A percentile compares a stretch with the other conserved stretches of the same genome.
phyloP scores from a whole-genome alignment of 2,797 vertebrate species.

The Sus cebifrons region DNA sequence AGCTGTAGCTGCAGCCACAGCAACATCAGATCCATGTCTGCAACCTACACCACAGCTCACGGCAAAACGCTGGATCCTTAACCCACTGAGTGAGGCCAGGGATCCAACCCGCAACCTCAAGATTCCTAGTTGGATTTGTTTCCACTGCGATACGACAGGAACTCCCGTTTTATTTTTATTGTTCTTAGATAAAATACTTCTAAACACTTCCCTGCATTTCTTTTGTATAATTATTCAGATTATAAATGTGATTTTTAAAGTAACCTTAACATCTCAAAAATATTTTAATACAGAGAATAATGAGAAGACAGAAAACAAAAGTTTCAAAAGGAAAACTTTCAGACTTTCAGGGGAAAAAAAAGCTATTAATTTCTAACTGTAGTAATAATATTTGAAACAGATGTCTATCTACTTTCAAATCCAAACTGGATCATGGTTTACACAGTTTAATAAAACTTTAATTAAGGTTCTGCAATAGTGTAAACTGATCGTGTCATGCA shows the following conservation, averaged over 20 bases:
- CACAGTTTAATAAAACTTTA: constrained; percentile 85
- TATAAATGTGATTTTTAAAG: constrained; percentile 53
- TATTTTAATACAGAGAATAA: constrained; percentile 3
- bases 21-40: too few relatives aligned
- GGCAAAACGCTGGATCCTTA: too few relatives aligned
- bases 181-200: background rate
- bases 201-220: background rate
- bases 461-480: constrained; percentile 80
- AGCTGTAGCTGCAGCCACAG: too few relatives aligned
- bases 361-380: constrained; percentile 67
- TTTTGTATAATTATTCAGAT: constrained; percentile 20
- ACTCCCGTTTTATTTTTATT: background rate
- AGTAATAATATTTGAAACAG: constrained; percentile 83
- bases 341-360: constrained; percentile 44
- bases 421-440: constrained; percentile 78
- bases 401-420: constrained; percentile 77
- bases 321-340: constrained; percentile 55
- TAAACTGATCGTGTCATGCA: constrained; percentile 82
- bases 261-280: constrained; percentile 42
- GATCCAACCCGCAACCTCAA: too few relatives aligned
- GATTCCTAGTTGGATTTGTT: too few relatives aligned
- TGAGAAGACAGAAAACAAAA: constrained; percentile 34
- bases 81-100: too few relatives aligned
- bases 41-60: too few relatives aligned
- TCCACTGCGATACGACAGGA: too few relatives aligned